These are phyloP conservation scores for Patiria pectinifera DNA, from an alignment of 53 echinoderm and acorn worm species.

Conservation along the genomic window DNA sequence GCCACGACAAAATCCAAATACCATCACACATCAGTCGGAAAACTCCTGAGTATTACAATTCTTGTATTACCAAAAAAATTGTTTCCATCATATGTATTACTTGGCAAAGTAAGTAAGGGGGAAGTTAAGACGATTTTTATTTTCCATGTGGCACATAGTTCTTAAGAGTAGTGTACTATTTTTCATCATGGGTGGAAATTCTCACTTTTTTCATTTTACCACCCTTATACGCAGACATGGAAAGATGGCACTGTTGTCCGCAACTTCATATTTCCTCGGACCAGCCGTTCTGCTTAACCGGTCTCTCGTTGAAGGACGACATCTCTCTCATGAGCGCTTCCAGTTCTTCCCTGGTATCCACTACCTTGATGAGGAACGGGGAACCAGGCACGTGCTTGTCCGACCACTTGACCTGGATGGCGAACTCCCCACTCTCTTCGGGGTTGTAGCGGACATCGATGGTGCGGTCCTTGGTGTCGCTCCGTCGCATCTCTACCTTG, in stretches of 20 bases:
- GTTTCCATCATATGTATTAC: too few species aligned
- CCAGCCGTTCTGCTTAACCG: slow-evolving; percentile 70
- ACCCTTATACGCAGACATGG: too few species aligned
- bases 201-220: too few species aligned
- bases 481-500: slow-evolving; percentile 89
- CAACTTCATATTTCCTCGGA: slow-evolving; percentile 74
- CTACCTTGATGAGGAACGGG: slow-evolving; percentile 84
- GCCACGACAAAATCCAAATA: too few species aligned
- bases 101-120: too few species aligned
- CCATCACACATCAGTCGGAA: too few species aligned
- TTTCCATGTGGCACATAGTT: too few species aligned
- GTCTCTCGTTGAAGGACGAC: slow-evolving; percentile 60
- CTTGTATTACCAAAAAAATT: too few species aligned
- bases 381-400: slow-evolving; percentile 95
- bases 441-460: slow-evolving; percentile 95
- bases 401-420: slow-evolving; percentile 96
- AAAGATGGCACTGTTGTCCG: background rate
- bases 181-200: too few species aligned
- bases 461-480: slow-evolving; percentile 85
- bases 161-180: too few species aligned
- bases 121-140: too few species aligned
- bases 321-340: slow-evolving; percentile 64
- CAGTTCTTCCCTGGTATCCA: slow-evolving; percentile 79
- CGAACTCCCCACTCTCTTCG: slow-evolving; percentile 85
- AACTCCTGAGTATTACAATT: too few species aligned